Conservation (phyloP, 2,797 vertebrate genomes). For the Rhodeus uyekii region DNA sequence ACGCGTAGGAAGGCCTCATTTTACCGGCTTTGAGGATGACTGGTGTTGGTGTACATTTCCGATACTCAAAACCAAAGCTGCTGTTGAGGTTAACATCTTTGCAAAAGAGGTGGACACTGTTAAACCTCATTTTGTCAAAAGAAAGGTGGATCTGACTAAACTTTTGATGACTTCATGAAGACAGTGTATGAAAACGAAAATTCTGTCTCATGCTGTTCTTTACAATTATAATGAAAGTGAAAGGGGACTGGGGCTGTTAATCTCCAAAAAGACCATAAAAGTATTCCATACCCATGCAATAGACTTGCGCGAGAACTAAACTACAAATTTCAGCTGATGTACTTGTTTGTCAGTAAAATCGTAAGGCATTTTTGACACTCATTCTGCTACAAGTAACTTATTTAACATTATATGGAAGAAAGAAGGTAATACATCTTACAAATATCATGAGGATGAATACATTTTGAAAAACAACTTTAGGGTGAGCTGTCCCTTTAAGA, state of each 20-base stretch:
- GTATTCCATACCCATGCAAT: background rate
- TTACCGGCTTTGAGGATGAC: background rate
- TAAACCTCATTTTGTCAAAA: constrained; percentile 43
- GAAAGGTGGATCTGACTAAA: constrained; percentile 35
- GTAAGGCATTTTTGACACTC: background rate
- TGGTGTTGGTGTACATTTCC: constrained; percentile 14
- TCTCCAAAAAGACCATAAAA: background rate
- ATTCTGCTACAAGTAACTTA: background rate
- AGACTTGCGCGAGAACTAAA: background rate
- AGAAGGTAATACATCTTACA: too few relatives aligned
- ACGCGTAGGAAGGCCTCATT: background rate
- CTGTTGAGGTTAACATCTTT: constrained; percentile 55
- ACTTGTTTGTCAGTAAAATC: background rate
- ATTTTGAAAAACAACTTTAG: background rate
- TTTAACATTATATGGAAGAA: background rate
- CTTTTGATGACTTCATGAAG: background rate
- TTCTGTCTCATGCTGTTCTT: background rate
- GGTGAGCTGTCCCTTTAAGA: background rate
- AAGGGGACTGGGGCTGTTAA: background rate
- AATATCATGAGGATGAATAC: background rate
- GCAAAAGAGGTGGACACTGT: background rate
- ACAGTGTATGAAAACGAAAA: background rate
- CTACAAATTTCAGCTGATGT: background rate
- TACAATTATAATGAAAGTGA: background rate
- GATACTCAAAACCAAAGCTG: background rate